phyloP scores from a whole-genome alignment of 2,113 vertebrate species.

The Ursus arctos region DNA sequence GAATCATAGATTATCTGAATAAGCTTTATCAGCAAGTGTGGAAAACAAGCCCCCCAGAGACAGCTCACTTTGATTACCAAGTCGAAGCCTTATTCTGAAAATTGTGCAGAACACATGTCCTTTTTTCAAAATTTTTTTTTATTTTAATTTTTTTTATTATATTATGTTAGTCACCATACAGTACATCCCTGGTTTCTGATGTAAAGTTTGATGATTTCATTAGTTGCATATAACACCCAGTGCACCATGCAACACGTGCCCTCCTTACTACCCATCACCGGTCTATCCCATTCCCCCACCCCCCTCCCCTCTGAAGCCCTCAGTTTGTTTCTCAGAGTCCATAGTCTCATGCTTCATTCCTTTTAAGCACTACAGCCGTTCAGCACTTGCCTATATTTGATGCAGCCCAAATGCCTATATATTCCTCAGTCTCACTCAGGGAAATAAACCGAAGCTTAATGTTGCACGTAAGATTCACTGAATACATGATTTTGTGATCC shows the following conservation, averaged over 20 bases:
- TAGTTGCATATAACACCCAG: too few relatives aligned
- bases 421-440: not conserved
- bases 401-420: not conserved
- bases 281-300: too few relatives aligned
- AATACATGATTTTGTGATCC: not conserved
- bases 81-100: not conserved
- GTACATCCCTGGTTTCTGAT: too few relatives aligned
- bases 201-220: too few relatives aligned
- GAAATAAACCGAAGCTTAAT: not conserved
- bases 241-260: too few relatives aligned
- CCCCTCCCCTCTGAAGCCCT: too few relatives aligned
- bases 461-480: not conserved
- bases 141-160: too few relatives aligned
- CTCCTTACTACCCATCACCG: too few relatives aligned
- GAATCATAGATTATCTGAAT: constrained; percentile 41
- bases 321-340: too few relatives aligned
- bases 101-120: not conserved
- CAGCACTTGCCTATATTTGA: not conserved
- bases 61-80: not conserved
- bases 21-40: not conserved
- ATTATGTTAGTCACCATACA: too few relatives aligned
- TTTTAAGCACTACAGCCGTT: not conserved
- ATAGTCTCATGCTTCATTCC: too few relatives aligned
- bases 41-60: constrained; percentile 73
- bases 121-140: not conserved